These are phyloP conservation scores for Monoplex corrugatus DNA, from an alignment of 2,888 invertebrate genomes.

Conservation along the genomic window DNA sequence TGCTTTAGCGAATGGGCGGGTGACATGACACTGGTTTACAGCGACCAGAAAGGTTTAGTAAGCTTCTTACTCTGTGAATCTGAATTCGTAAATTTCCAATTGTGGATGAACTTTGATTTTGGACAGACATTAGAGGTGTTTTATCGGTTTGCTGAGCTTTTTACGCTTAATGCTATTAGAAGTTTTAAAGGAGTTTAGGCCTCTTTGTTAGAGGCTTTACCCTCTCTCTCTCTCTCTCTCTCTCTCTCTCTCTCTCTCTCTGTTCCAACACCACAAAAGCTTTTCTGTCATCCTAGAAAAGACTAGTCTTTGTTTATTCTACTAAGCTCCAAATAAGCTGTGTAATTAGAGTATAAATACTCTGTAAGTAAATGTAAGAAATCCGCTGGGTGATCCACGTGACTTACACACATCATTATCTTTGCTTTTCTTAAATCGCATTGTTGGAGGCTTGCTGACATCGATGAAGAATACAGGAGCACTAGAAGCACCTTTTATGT, in stretches of 20 bases:
- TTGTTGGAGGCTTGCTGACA: neutral
- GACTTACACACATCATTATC: too few relatives aligned
- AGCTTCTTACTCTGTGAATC: constrained; percentile 41
- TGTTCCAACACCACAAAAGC: constrained; percentile 8
- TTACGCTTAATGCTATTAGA: constrained; percentile 47
- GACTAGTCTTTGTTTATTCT: constrained; percentile 36
- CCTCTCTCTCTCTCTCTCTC: too few relatives aligned
- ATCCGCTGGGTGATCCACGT: too few relatives aligned
- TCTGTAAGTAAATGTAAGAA: constrained; percentile 34
- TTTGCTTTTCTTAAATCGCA: constrained; percentile 6
- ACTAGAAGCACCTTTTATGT: too few relatives aligned
- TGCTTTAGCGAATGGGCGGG: neutral
- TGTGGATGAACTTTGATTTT: constrained; percentile 49
- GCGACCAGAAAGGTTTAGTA: constrained; percentile 32
- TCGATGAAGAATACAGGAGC: too few relatives aligned
- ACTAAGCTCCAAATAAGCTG: constrained; percentile 42
- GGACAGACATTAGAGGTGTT: constrained; percentile 44
- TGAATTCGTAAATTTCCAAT: constrained; percentile 47
- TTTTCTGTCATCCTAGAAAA: constrained; percentile 34
- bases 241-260: too few relatives aligned
- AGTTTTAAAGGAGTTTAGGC: constrained; percentile 42
- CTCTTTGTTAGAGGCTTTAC: constrained; percentile 38
- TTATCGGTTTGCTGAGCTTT: constrained; percentile 44
- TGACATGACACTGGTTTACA: constrained; percentile 41
- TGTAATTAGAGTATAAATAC: neutral